Evolutionary conservation across 2,797 vertebrate species (phyloP).

Genomic region (Vipera latastei): DNA sequence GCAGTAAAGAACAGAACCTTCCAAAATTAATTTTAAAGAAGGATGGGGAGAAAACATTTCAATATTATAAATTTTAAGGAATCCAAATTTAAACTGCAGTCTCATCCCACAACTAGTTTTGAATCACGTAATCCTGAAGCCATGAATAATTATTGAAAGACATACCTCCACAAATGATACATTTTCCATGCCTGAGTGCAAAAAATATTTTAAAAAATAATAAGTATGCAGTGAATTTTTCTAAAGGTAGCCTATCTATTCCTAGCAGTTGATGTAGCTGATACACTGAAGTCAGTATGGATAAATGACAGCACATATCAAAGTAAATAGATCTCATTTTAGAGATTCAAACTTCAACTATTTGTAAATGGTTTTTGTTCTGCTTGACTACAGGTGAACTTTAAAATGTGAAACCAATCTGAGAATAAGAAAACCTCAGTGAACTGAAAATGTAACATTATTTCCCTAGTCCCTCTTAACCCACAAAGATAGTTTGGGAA

Average conservation of each 20-base stretch:
- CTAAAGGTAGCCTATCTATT: conserved; percentile 27
- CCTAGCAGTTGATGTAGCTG: background rate
- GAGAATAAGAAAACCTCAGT: conserved; percentile 46
- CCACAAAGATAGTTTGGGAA: conserved; percentile 25
- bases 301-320: conserved; percentile 20
- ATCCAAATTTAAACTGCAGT: background rate
- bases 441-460: conserved; percentile 51
- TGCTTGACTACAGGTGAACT: conserved; percentile 57
- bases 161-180: background rate
- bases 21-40: background rate
- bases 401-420: conserved; percentile 62
- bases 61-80: background rate
- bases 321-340: conserved; percentile 48
- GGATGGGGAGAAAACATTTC: background rate
- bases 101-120: background rate
- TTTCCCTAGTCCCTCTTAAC: conserved; percentile 6
- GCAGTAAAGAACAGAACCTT: background rate
- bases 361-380: conserved; percentile 62
- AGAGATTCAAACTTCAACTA: conserved; percentile 45
- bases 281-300: conserved; percentile 28
- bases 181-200: background rate
- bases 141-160: background rate
- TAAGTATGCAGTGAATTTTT: background rate
- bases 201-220: background rate
- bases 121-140: background rate